A percentile compares a stretch with the other conserved stretches of the same genome.
These are phyloP conservation scores for Malurus splendens DNA, from an alignment of 2,797 vertebrate species.

Conservation along the genomic window DNA sequence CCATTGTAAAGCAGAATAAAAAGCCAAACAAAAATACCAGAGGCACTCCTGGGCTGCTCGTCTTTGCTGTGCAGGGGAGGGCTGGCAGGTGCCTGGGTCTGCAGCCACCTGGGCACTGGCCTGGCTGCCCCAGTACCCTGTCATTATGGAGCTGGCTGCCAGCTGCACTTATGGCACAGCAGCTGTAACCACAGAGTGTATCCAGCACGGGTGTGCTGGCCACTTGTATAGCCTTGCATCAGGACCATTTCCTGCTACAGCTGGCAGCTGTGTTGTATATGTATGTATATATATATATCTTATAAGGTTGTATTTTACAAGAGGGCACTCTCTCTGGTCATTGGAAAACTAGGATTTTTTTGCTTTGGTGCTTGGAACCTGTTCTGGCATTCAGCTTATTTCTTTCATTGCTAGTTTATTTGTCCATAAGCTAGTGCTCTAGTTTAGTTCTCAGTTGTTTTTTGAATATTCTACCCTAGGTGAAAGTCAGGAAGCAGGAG, in stretches of 20 bases:
- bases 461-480: background rate
- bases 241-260: background rate
- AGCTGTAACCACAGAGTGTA: background rate
- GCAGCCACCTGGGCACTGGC: background rate
- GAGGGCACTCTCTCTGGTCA: background rate
- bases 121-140: background rate
- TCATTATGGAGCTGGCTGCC: background rate
- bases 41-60: background rate
- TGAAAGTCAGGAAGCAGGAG: background rate
- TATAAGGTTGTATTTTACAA: background rate
- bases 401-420: background rate
- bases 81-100: background rate
- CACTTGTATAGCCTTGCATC: background rate
- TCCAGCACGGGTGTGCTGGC: background rate
- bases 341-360: background rate
- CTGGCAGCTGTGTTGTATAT: background rate
- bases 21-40: background rate
- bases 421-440: background rate
- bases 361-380: background rate
- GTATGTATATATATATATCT: background rate
- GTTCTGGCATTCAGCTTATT: background rate
- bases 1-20: background rate
- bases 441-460: background rate
- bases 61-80: background rate
- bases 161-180: rapidly evolving